A percentile compares a stretch with the other conserved stretches of the same genome.
Conservation (phyloP, 2,888 invertebrate genomes). For the Xylocampa areola region DNA sequence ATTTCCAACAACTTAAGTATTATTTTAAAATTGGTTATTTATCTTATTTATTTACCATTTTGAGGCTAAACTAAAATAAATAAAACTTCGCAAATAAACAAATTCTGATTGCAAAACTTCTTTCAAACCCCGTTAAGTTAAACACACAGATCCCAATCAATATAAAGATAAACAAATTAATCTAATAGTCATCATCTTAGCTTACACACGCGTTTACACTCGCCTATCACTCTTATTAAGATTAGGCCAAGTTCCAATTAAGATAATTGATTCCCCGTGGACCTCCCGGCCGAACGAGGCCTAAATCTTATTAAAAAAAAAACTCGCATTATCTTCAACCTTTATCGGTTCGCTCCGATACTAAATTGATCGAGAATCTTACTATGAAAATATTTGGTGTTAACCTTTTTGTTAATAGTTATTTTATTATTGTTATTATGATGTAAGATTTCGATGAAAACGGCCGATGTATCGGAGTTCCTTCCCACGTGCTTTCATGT, state of each 20-base stretch:
- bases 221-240: conserved; percentile 79
- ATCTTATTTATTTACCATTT: too few relatives aligned
- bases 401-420: conserved; percentile 56
- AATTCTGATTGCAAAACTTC: background rate
- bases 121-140: background rate
- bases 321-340: conserved; percentile 65
- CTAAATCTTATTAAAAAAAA: conserved; percentile 68
- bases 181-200: conserved; percentile 61
- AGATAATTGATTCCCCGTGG: conserved; percentile 84
- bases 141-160: conserved; percentile 38
- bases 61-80: too few relatives aligned
- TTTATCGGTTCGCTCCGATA: conserved; percentile 54
- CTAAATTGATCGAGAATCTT: conserved; percentile 58
- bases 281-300: conserved; percentile 73
- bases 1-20: too few relatives aligned
- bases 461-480: conserved; percentile 18
- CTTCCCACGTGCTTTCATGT: conserved; percentile 53
- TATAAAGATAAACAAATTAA: conserved; percentile 72
- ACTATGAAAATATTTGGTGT: conserved; percentile 61
- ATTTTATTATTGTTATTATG: conserved; percentile 60
- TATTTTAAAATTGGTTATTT: too few relatives aligned
- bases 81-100: background rate
- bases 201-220: conserved; percentile 72
- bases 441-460: conserved; percentile 36
- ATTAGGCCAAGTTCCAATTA: conserved; percentile 85